Conservation (phyloP, 2,888 invertebrate species). For the Troides aeacus region DNA sequence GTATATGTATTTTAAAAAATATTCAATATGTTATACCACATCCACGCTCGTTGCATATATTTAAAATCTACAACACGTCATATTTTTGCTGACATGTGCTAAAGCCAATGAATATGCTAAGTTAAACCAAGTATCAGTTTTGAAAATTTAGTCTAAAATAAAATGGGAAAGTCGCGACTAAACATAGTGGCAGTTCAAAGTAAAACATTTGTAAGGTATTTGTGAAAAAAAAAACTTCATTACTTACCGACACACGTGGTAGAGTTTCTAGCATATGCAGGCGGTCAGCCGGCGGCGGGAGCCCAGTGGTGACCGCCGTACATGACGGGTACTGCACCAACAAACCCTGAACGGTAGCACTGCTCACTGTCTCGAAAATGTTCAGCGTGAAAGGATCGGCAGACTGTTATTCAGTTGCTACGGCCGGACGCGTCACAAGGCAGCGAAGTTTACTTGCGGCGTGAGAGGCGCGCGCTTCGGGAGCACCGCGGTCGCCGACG, state of each 20-base stretch:
- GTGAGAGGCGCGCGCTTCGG: slow-evolving; percentile 31
- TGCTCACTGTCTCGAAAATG: slow-evolving; percentile 12
- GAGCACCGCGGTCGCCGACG: slow-evolving; percentile 38
- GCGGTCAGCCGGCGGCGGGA: slow-evolving; percentile 59
- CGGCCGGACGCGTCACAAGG: slow-evolving; percentile 12
- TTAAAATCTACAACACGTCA: no score
- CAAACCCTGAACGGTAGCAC: slow-evolving; percentile 1
- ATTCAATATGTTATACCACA: no score
- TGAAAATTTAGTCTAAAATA: no score
- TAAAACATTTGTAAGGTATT: slow-evolving; percentile 7
- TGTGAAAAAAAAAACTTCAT: slow-evolving; percentile 23
- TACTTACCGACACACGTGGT: slow-evolving; percentile 65
- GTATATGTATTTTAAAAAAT: no score
- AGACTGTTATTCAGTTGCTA: slow-evolving; percentile 14
- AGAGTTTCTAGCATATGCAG: slow-evolving; percentile 42
- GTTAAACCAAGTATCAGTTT: no score
- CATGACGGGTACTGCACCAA: slow-evolving; percentile 47
- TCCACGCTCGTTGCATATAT: no score
- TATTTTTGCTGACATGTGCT: no score
- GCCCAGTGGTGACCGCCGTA: slow-evolving; percentile 55
- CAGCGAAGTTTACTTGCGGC: slow-evolving; percentile 41
- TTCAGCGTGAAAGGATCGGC: not conserved
- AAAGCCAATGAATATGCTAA: no score
- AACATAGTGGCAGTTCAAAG: slow-evolving; percentile 20
- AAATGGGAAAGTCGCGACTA: not conserved